Evolutionary conservation across 2,888 invertebrate species (phyloP), one percentile per base, ranked within the genome.

Genomic region (Drosophila aldrichi): DNA sequence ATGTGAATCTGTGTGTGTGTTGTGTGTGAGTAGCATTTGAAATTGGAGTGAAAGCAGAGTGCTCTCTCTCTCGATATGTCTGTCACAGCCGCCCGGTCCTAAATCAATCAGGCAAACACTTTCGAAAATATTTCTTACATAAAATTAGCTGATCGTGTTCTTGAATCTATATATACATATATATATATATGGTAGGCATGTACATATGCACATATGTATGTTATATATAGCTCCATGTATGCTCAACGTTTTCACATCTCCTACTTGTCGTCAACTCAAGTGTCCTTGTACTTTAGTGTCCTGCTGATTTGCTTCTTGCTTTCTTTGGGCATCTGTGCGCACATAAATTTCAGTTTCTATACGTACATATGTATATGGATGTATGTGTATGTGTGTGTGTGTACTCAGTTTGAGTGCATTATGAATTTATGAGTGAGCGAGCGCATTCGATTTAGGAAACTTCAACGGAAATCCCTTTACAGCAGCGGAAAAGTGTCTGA

Each of bases 261-360:
- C 74, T 86, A 89, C 89, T 89, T 89, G 89, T 89, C 89, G 84
- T 81, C 83, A 70, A 67, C 79, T 90, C 88, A 90, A 90, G 89
- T 89, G 87, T 60, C 56, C 64, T 48, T 60, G 48, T 57, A 29
- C 65, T 20, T 60, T 36, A 46, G 29, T 61, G 68, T 73, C 49
- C 58, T 58, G 63, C 69, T 70, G 72, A 61, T 73, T 68, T 64
- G 60, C 52, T 60, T 40, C 34, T 52, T 36, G 36, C 34, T 18
- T 51, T 51, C 49, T 48, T 61, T 8, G 63, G 58, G 70, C 85
- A 86, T 87, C 85, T 86, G 87, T 80, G 85, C 73, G 70, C 62
- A 72, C 84, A 86, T 85, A 85, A 85, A 86, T 85, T 76, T 57
- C 40, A 48, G 43, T 57, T 57, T 67, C 25, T 48, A 40, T 16